Evolutionary conservation across 2,113 vertebrate genomes (phyloP).

Genomic region (Corythoichthys intestinalis): DNA sequence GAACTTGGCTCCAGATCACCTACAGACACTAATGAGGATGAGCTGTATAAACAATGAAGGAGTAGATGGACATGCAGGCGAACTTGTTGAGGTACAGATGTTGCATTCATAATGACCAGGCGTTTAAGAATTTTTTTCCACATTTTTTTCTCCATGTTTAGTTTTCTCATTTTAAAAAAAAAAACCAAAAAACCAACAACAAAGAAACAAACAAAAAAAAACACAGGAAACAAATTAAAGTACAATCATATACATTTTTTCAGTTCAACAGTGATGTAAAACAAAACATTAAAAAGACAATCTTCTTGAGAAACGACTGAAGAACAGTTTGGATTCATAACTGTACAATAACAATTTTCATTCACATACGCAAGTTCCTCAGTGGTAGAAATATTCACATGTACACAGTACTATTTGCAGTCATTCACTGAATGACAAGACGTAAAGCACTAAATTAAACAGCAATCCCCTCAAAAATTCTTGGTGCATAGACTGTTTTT

Average conservation of each 20-base stretch:
- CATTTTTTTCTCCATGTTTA: not conserved
- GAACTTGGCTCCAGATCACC: no score
- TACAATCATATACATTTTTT: not conserved
- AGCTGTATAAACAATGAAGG: not conserved
- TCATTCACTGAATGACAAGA: conserved; percentile 67
- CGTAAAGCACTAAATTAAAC: conserved; percentile 39
- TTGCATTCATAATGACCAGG: not conserved
- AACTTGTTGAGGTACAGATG: not conserved
- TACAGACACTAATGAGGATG: not conserved
- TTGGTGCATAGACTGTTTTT: conserved; percentile 66
- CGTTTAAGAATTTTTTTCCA: not conserved
- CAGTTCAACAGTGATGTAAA: conserved; percentile 20
- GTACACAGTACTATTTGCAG: conserved; percentile 35
- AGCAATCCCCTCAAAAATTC: conserved; percentile 16
- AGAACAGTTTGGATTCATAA: conserved; percentile 40
- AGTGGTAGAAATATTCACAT: conserved; percentile 28
- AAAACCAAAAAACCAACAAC: not conserved
- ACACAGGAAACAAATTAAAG: not conserved
- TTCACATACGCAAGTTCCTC: conserved; percentile 27
- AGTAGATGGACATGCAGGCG: not conserved
- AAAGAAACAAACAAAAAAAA: not conserved
- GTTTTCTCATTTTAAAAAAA: not conserved
- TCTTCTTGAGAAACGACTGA: conserved; percentile 21
- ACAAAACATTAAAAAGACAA: conserved; percentile 29
- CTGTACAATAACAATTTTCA: conserved; percentile 18